Percentiles rank a stretch among this genome's conserved stretches.
phyloP scores from a whole-genome alignment of 2,113 vertebrate species.

The Oryzias javanicus region DNA sequence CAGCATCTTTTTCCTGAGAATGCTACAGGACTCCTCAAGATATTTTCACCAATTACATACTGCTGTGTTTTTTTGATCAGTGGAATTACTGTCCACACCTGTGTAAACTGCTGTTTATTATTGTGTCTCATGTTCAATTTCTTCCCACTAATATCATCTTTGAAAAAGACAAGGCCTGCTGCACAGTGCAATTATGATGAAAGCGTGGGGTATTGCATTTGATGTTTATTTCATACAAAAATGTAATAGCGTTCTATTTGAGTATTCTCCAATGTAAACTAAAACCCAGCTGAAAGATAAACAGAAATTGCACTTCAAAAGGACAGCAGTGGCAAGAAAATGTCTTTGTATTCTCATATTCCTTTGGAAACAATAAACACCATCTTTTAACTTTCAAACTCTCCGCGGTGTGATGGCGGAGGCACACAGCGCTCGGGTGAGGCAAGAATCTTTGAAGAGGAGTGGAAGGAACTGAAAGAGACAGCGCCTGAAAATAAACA shows the following conservation, averaged over 20 bases:
- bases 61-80: slow-evolving; percentile 26
- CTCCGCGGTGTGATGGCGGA: slow-evolving; percentile 50
- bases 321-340: slow-evolving; percentile 49
- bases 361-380: slow-evolving; percentile 70
- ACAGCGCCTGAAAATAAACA: slow-evolving; percentile 67
- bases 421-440: slow-evolving; percentile 47
- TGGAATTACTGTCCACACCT: slow-evolving; percentile 21
- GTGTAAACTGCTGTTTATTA: slow-evolving; percentile 15
- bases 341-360: slow-evolving; percentile 58
- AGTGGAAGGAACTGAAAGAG: slow-evolving; percentile 54
- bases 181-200: slow-evolving; percentile 34
- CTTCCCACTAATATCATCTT: slow-evolving; percentile 36
- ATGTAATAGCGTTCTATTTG: slow-evolving; percentile 42
- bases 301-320: slow-evolving; percentile 67
- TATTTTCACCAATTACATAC: neutral
- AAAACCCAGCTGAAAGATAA: slow-evolving; percentile 60
- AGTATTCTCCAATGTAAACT: slow-evolving; percentile 60
- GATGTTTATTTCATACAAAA: slow-evolving; percentile 47
- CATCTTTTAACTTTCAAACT: slow-evolving; percentile 66
- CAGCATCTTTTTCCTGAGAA: slow-evolving; percentile 4
- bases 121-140: slow-evolving; percentile 32
- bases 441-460: slow-evolving; percentile 61
- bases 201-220: slow-evolving; percentile 24
- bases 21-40: slow-evolving; percentile 1
- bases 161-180: slow-evolving; percentile 33